Conservation (phyloP, 2,797 vertebrate genomes). For the Monodelphis domestica region DNA sequence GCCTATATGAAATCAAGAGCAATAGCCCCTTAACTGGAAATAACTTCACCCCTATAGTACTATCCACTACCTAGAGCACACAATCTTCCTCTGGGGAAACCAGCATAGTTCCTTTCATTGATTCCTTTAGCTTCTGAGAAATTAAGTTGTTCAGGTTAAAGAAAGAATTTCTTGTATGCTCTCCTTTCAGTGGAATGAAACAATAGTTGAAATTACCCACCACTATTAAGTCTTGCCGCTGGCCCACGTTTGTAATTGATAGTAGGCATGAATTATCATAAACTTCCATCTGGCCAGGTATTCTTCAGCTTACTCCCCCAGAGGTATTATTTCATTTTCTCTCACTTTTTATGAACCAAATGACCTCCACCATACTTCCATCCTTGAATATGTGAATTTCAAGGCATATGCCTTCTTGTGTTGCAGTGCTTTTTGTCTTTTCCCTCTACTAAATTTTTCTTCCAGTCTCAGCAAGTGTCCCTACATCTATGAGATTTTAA, state of each 20-base stretch:
- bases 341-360: constrained; percentile 37
- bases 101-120: constrained; percentile 57
- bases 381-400: constrained; percentile 41
- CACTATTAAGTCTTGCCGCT: constrained; percentile 7
- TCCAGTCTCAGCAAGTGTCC: background rate
- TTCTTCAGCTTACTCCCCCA: background rate
- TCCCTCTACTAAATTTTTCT: background rate
- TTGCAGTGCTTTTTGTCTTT: background rate
- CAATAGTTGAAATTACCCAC: constrained; percentile 31
- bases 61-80: background rate
- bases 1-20: background rate
- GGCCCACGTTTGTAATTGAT: background rate
- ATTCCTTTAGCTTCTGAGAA: constrained; percentile 68
- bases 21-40: background rate
- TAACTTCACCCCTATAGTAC: background rate
- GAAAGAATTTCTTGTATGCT: constrained; percentile 67
- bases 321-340: constrained; percentile 41
- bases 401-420: constrained; percentile 13
- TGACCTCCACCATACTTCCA: constrained; percentile 8
- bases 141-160: constrained; percentile 70
- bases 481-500: background rate
- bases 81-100: background rate
- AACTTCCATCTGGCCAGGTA: constrained; percentile 11
- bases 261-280: constrained; percentile 39
- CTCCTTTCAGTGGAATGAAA: constrained; percentile 57